These are phyloP conservation scores for Drosophila sp. DNA, from an alignment of 1,140 invertebrate genomes.

Conservation along the genomic window DNA sequence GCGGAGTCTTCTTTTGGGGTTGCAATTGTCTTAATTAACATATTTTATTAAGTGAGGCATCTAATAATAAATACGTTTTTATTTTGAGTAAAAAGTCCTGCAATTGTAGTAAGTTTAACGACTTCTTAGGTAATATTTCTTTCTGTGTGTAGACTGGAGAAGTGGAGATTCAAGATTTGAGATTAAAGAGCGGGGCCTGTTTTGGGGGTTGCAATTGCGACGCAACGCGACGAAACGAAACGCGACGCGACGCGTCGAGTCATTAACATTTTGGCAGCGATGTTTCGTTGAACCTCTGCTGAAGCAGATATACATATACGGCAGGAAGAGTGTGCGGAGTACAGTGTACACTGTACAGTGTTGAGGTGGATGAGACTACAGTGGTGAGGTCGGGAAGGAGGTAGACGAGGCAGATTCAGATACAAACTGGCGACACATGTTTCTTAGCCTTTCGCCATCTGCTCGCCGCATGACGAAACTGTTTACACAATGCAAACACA, in stretches of 20 bases:
- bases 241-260: conserved; percentile 25
- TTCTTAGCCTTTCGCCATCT: conserved; percentile 43
- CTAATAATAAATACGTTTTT: too few relatives aligned
- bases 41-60: too few relatives aligned
- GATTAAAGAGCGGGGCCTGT: conserved; percentile 20
- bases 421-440: conserved; percentile 44
- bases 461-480: conserved; percentile 40
- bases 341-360: too few relatives aligned
- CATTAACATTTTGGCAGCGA: conserved; percentile 54
- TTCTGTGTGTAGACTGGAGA: background rate
- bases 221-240: conserved; percentile 13
- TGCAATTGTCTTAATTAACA: too few relatives aligned
- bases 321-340: background rate
- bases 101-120: too few relatives aligned
- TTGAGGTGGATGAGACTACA: too few relatives aligned
- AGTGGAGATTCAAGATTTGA: background rate
- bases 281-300: conserved; percentile 46
- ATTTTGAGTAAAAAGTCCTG: too few relatives aligned
- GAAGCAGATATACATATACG: conserved; percentile 14
- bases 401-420: background rate
- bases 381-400: background rate
- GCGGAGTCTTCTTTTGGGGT: conserved; percentile 21
- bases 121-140: too few relatives aligned
- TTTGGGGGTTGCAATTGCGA: conserved; percentile 43
- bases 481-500: conserved; percentile 33